A percentile compares a stretch with the other conserved stretches of the same genome.
These are phyloP conservation scores for Hydraecia micacea DNA, from an alignment of 2,888 invertebrate species.

Conservation along the genomic window DNA sequence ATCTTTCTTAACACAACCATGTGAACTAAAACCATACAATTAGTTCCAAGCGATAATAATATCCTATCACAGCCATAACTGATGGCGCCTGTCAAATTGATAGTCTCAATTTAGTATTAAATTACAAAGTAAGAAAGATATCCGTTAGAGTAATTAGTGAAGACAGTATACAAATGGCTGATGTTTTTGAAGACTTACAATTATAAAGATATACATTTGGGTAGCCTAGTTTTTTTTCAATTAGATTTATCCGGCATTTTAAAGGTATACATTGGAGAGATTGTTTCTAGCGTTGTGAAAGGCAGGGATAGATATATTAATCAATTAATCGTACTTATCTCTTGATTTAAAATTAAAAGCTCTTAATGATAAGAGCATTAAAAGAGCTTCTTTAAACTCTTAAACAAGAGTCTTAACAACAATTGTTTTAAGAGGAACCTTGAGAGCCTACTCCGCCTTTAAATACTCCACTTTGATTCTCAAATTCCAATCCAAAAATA, in stretches of 20 bases:
- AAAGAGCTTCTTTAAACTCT: conserved; percentile 33
- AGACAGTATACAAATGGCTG: conserved; percentile 69
- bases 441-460: conserved; percentile 43
- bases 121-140: conserved; percentile 67
- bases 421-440: conserved; percentile 10
- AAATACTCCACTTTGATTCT: conserved; percentile 43
- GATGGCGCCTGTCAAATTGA: conserved; percentile 68
- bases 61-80: conserved; percentile 54
- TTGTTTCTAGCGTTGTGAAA: background rate
- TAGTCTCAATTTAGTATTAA: conserved; percentile 68
- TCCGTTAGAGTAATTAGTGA: conserved; percentile 65
- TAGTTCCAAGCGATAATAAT: conserved; percentile 55
- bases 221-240: conserved; percentile 43
- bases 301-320: background rate
- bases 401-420: conserved; percentile 21
- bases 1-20: conserved; percentile 41
- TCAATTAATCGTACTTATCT: conserved; percentile 6
- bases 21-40: conserved; percentile 54
- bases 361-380: conserved; percentile 6
- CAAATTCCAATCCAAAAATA: conserved; percentile 58
- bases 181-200: conserved; percentile 59
- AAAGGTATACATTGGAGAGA: background rate
- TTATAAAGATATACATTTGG: conserved; percentile 51
- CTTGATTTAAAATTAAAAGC: conserved; percentile 21
- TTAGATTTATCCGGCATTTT: background rate